Evolutionary conservation across 2,797 vertebrate genomes (phyloP).

Genomic region (Kryptopterus vitreolus): DNA sequence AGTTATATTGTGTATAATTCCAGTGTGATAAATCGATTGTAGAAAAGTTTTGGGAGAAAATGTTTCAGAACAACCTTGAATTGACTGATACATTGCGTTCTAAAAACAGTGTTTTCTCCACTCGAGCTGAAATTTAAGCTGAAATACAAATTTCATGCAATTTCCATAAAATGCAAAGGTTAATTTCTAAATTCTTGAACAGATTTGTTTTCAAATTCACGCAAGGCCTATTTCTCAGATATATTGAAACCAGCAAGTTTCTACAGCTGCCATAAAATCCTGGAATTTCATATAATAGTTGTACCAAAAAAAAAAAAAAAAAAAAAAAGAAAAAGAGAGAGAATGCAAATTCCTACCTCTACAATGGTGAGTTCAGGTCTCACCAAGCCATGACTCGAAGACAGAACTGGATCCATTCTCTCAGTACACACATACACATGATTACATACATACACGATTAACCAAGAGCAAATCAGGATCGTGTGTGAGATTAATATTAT

Average conservation of each 20-base stretch:
- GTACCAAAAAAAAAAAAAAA: conserved; percentile 44
- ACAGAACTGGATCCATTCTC: conserved; percentile 41
- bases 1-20: no score
- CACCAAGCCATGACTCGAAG: conserved; percentile 45
- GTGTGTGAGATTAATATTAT: no score
- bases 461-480: background rate
- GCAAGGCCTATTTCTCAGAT: background rate
- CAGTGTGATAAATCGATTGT: no score
- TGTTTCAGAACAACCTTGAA: no score
- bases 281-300: conserved; percentile 34
- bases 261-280: conserved; percentile 26
- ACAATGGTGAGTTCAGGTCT: conserved; percentile 29
- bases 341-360: conserved; percentile 52
- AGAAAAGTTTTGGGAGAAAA: no score
- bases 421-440: no score
- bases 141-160: no score
- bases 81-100: no score
- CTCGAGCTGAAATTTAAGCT: background rate
- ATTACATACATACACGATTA: no score
- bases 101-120: no score
- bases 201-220: background rate
- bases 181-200: background rate
- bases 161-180: no score
- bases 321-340: no score
- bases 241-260: conserved; percentile 2